Evolutionary conservation across 2,888 invertebrate genomes (phyloP), one percentile per base, ranked within the genome.

Genomic region (Eucera pruinosa): DNA sequence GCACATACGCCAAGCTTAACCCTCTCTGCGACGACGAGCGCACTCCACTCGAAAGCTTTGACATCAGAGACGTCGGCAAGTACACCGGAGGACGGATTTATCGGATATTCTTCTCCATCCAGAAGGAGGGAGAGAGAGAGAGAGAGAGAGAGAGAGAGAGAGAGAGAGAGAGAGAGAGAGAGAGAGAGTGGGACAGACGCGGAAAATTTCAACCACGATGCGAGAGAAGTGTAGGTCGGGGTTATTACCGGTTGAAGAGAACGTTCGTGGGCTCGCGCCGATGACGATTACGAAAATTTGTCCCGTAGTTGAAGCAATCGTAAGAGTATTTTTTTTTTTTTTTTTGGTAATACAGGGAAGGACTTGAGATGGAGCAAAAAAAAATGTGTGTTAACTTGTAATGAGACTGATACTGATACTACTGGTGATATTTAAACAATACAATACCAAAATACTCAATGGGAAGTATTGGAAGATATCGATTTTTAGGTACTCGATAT

Each of bases 31-130:
- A 55, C 78, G 54, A 58, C 66, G 78, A 79, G 79, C 74, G 61
- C 66, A 71, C 84, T 80, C 73, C 82, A 70, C 81, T 80, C 75
- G 78, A 83, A 86, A 81, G 86, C 86, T 86, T 86, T 86, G 86
- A 85, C 83, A 86, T 84, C 82, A 78, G 80, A 82, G 82, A 78
- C 78, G 84, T 80, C 80, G 75, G 78, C 82, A 70, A 75, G 83
- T 82, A 82, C 78, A 80, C 68, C 64, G 67, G 70, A 73, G 83
- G 64, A 81, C 78, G 69, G 77, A 81, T 83, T 83, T 83, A 83
- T 81, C 81, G 83, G 81, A 83, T 80, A 83, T 83, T 83, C 81
- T 83, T 81, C 71, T 70, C 27, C 54, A 20, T 36, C 41, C 67
- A n/a, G 39, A 15, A 47, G 3, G 61, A 25, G 41, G 36, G 41